A percentile compares a stretch with the other conserved stretches of the same genome.
These are phyloP conservation scores for Ichneumon xanthorius DNA, from an alignment of 2,888 invertebrate species.

Conservation along the genomic window DNA sequence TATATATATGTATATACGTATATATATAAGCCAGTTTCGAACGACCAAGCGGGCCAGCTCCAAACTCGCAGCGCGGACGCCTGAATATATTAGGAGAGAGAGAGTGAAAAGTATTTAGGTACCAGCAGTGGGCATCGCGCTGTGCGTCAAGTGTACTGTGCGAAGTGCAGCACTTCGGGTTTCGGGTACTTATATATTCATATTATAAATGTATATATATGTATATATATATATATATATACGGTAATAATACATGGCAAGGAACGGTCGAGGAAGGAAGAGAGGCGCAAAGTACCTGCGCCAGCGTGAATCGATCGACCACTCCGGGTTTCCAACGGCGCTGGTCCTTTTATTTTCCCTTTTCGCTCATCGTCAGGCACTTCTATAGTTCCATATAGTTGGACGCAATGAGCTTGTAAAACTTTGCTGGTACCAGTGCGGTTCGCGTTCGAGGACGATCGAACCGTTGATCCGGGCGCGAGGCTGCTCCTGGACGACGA, in stretches of 20 bases:
- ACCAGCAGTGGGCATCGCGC: conserved; percentile 55
- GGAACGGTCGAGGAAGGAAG: neutral
- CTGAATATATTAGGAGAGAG: conserved; percentile 40
- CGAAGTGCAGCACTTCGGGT: neutral
- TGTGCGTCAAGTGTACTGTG: conserved; percentile 57
- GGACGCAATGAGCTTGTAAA: conserved; percentile 55
- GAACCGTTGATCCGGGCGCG: conserved; percentile 63
- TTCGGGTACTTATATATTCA: neutral
- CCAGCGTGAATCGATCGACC: conserved; percentile 58
- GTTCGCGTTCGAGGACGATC: conserved; percentile 43
- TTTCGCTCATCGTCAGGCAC: conserved; percentile 36
- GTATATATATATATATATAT: conserved; percentile 24
- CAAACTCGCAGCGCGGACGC: conserved; percentile 52
- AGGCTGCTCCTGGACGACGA: conserved; percentile 44
- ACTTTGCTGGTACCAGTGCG: conserved; percentile 57
- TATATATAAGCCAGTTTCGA: neutral
- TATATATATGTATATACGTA: neutral
- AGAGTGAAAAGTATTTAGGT: neutral
- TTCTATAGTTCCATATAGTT: conserved; percentile 43
- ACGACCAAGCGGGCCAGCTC: conserved; percentile 23
- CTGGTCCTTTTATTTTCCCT: conserved; percentile 20
- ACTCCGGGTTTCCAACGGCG: conserved; percentile 8
- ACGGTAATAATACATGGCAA: conserved; percentile 19
- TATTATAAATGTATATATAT: too few species aligned
- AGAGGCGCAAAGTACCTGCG: conserved; percentile 57